Percentiles rank a stretch among this genome's conserved stretches.
Conservation (phyloP, 2,888 invertebrate genomes). For the Magallana nippona region DNA sequence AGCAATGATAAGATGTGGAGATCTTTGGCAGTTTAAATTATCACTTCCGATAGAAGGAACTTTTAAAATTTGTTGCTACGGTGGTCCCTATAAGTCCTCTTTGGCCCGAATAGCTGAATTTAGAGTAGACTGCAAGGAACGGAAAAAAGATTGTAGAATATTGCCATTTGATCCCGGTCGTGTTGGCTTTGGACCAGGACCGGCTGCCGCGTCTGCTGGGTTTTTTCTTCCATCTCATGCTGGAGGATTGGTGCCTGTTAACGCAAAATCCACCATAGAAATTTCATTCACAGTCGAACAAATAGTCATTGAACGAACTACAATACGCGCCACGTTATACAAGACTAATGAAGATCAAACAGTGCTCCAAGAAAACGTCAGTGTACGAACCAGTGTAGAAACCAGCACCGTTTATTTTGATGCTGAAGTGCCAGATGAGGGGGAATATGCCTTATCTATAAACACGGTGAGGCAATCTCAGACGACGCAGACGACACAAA, state of each 20-base stretch:
- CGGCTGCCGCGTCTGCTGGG: slow-evolving; percentile 50
- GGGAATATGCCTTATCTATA: slow-evolving; percentile 27
- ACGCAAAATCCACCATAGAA: slow-evolving; percentile 42
- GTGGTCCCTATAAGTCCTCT: slow-evolving; percentile 53
- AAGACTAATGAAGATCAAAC: not conserved
- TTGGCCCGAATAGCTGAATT: slow-evolving; percentile 55
- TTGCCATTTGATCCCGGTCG: slow-evolving; percentile 53
- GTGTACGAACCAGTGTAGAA: not conserved
- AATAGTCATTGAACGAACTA: slow-evolving; percentile 15
- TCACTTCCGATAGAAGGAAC: slow-evolving; percentile 54
- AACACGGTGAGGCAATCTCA: not conserved
- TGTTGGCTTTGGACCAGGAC: slow-evolving; percentile 60
- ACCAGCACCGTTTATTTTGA: not conserved
- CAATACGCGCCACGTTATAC: slow-evolving; percentile 44
- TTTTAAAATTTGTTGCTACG: slow-evolving; percentile 57
- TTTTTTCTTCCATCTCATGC: slow-evolving; percentile 55
- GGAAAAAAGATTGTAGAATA: slow-evolving; percentile 42
- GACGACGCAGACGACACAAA: not conserved
- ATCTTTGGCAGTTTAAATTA: slow-evolving; percentile 53
- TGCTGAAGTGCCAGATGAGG: not conserved
- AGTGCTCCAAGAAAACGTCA: not conserved
- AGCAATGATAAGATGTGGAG: slow-evolving; percentile 50
- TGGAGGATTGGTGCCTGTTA: slow-evolving; percentile 52
- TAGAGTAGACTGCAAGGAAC: slow-evolving; percentile 49
- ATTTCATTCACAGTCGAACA: slow-evolving; percentile 52